Evolutionary conservation across 2,888 invertebrate species (phyloP).

Genomic region (Xiphydria camelus): DNA sequence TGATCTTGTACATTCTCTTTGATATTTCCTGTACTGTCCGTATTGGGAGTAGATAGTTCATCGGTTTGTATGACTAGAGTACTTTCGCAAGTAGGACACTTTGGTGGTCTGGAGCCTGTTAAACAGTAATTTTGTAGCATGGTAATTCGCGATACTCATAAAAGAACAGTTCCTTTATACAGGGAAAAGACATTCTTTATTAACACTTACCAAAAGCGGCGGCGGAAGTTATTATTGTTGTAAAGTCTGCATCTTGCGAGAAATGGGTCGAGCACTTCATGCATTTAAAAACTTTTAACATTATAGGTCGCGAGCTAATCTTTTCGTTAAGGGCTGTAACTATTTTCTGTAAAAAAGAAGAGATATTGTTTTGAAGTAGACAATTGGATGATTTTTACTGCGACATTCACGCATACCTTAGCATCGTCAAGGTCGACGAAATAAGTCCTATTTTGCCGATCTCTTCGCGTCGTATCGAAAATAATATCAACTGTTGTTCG

Average conservation of each 20-base stretch:
- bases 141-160: background rate
- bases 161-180: background rate
- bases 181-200: no score
- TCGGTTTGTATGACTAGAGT: constrained; percentile 62
- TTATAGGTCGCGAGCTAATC: constrained; percentile 59
- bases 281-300: constrained; percentile 58
- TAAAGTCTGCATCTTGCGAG: constrained; percentile 58
- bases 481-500: constrained; percentile 62
- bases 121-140: background rate
- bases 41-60: constrained; percentile 45
- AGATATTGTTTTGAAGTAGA: no score
- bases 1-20: constrained; percentile 17
- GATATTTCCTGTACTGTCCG: constrained; percentile 22
- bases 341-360: constrained; percentile 55
- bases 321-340: constrained; percentile 58
- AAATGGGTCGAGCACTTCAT: constrained; percentile 69
- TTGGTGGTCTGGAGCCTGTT: constrained; percentile 36
- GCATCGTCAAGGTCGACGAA: constrained; percentile 63
- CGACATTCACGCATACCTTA: no score
- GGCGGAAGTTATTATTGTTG: constrained; percentile 23
- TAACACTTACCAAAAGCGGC: no score
- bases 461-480: constrained; percentile 66
- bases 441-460: constrained; percentile 64
- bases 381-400: no score
- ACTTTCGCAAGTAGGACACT: constrained; percentile 66